These are phyloP conservation scores for Nomia melanderi DNA, from an alignment of 1,140 invertebrate genomes.

Conservation along the genomic window DNA sequence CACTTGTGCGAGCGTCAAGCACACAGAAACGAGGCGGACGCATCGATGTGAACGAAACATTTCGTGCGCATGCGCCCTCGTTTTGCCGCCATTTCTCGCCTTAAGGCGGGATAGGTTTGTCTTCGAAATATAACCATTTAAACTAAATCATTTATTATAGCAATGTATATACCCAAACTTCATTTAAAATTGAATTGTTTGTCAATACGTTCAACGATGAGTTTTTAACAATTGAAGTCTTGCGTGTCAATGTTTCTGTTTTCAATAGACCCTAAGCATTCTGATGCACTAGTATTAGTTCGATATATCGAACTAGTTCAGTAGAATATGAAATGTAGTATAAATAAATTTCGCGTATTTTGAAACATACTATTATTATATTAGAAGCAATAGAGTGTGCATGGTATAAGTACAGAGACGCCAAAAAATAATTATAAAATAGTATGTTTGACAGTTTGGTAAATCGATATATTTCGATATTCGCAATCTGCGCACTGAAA, in stretches of 20 bases:
- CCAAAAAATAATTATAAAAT: background rate
- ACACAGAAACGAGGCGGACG: conserved; percentile 19
- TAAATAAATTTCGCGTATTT: background rate
- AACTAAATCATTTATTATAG: background rate
- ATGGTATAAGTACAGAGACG: too few species aligned
- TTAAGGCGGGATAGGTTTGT: conserved; percentile 24
- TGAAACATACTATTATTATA: background rate
- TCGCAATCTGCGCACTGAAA: background rate
- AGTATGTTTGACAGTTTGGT: background rate
- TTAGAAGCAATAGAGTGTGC: too few species aligned
- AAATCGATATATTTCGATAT: conserved; percentile 4
- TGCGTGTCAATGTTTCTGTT: background rate
- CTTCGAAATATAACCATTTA: background rate
- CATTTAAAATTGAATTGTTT: background rate
- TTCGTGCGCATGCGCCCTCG: conserved; percentile 10
- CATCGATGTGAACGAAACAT: conserved; percentile 35
- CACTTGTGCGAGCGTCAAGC: conserved; percentile 41
- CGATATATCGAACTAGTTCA: conserved; percentile 7
- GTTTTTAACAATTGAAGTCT: background rate
- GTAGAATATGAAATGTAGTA: background rate
- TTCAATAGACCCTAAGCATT: background rate
- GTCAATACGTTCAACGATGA: background rate
- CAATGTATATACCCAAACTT: background rate
- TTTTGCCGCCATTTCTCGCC: conserved; percentile 45
- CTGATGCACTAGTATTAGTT: background rate